Evolutionary conservation across 2,113 vertebrate genomes (phyloP).

Genomic region (Thryonomys swinderianus): DNA sequence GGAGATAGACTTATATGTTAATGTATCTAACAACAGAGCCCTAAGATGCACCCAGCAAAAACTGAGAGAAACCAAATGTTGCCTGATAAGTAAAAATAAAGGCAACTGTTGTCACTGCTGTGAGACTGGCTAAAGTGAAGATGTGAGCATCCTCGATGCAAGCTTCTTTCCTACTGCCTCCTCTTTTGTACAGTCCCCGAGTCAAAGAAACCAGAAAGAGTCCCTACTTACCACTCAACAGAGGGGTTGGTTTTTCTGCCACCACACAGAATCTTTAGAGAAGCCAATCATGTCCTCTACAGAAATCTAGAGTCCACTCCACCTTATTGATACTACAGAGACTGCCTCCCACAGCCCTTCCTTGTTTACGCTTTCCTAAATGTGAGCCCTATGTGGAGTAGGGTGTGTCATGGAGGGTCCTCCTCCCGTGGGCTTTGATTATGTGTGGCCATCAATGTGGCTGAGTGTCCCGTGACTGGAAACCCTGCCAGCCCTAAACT

Average conservation of each 20-base stretch:
- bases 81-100: background rate
- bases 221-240: background rate
- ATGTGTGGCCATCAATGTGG: background rate
- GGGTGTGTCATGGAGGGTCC: accelerated
- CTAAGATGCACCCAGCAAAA: background rate
- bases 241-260: background rate
- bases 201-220: background rate
- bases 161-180: background rate
- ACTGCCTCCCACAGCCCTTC: background rate
- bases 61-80: background rate
- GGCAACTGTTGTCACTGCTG: background rate
- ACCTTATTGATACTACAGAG: background rate
- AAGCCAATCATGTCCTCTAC: background rate
- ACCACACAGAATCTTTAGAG: background rate
- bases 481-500: background rate
- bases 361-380: background rate
- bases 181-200: background rate
- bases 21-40: background rate
- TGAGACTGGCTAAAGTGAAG: background rate
- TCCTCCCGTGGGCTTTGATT: background rate
- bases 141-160: background rate
- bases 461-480: background rate
- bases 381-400: accelerated
- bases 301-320: background rate
- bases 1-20: background rate